Conservation (phyloP, 2,888 invertebrate species). For the Leptinotarsa peninsularis region DNA sequence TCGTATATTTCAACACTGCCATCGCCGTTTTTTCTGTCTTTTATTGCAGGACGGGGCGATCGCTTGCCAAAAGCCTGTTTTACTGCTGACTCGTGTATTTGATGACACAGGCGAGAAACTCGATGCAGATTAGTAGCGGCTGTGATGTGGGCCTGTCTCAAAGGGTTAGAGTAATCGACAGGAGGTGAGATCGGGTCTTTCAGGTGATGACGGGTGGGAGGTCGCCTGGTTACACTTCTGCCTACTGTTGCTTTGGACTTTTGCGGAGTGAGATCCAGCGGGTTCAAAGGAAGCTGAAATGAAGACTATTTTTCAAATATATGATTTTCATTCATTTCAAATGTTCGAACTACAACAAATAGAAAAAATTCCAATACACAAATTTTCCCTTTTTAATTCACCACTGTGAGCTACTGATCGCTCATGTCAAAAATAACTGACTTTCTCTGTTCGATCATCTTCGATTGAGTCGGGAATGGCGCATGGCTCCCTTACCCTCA, state of each 20-base stretch:
- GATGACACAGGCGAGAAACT: slow-evolving; percentile 66
- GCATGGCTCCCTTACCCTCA: too few relatives aligned
- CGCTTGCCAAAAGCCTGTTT: slow-evolving; percentile 59
- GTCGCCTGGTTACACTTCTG: slow-evolving; percentile 68
- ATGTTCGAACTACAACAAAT: too few relatives aligned
- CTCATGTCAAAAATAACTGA: too few relatives aligned
- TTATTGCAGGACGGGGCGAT: slow-evolving; percentile 46
- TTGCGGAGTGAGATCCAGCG: slow-evolving; percentile 68
- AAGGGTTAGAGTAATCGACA: slow-evolving; percentile 41
- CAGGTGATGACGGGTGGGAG: slow-evolving; percentile 66
- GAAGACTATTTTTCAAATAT: background rate
- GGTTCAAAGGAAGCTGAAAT: slow-evolving; percentile 67
- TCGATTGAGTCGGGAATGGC: too few relatives aligned
- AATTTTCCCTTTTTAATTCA: too few relatives aligned
- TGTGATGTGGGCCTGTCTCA: slow-evolving; percentile 50
- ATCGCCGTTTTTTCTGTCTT: slow-evolving; percentile 56
- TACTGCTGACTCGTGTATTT: slow-evolving; percentile 66
- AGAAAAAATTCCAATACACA: too few relatives aligned
- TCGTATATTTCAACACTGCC: slow-evolving; percentile 59
- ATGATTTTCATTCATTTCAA: too few relatives aligned
- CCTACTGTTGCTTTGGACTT: slow-evolving; percentile 69
- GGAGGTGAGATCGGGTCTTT: slow-evolving; percentile 37
- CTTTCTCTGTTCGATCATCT: too few relatives aligned
- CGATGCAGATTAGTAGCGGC: slow-evolving; percentile 63
- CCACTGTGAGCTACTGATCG: too few relatives aligned